phyloP scores from a whole-genome alignment of 2,888 invertebrate genomes.

The Encarsia formosa region DNA sequence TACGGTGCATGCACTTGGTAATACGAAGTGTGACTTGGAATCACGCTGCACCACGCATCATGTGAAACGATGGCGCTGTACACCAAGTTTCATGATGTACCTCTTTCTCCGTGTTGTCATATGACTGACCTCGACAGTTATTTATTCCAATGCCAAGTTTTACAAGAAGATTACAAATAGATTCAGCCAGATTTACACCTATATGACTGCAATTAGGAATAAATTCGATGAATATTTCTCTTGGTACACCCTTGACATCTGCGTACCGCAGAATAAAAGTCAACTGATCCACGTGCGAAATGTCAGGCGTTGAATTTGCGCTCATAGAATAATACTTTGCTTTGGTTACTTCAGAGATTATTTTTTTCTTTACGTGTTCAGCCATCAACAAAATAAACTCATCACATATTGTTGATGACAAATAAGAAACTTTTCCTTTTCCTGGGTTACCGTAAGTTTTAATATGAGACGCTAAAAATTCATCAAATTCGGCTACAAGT shows the following conservation, averaged over 20 bases:
- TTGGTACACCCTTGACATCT: too few relatives aligned
- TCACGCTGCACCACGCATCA: too few relatives aligned
- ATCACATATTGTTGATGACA: conserved; percentile 37
- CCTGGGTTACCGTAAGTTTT: conserved; percentile 34
- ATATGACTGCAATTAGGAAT: conserved; percentile 30
- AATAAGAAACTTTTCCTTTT: conserved; percentile 33
- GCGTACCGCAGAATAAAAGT: conserved; percentile 33
- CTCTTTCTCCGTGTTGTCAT: too few relatives aligned
- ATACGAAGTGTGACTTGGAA: too few relatives aligned
- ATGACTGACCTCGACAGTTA: too few relatives aligned
- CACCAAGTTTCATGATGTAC: too few relatives aligned
- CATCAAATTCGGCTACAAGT: conserved; percentile 36
- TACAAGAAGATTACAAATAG: too few relatives aligned
- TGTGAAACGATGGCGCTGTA: too few relatives aligned
- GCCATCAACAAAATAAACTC: conserved; percentile 38
- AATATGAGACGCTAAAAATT: conserved; percentile 36
- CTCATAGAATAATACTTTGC: conserved; percentile 32
- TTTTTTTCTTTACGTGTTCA: conserved; percentile 29
- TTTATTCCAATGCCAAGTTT: too few relatives aligned
- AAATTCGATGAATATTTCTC: conserved; percentile 30
- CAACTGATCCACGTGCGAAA: conserved; percentile 33
- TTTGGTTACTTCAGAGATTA: conserved; percentile 24
- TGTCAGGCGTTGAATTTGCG: conserved; percentile 34
- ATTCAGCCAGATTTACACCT: conserved; percentile 18
- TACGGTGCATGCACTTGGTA: too few relatives aligned